Evolutionary conservation across 2,797 vertebrate genomes (phyloP).

Genomic region (Amazona finschi): DNA sequence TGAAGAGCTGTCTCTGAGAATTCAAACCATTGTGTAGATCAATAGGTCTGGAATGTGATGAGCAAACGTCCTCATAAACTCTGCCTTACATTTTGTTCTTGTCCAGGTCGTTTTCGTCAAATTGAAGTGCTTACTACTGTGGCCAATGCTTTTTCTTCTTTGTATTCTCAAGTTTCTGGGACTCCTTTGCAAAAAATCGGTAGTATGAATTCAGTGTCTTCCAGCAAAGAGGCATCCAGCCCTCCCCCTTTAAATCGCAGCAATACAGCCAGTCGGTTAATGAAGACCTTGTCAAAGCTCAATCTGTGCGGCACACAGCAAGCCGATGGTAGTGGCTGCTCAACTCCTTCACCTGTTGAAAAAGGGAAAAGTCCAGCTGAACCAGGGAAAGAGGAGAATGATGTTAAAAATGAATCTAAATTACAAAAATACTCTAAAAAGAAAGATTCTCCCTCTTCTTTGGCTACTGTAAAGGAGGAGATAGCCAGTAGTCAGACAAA

Average conservation of each 20-base stretch:
- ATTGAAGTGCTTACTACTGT: conserved; percentile 96
- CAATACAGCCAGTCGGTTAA: conserved; percentile 86
- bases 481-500: conserved; percentile 49
- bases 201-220: conserved; percentile 73
- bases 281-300: conserved; percentile 85
- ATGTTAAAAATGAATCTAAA: conserved; percentile 74
- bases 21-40: background rate
- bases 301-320: conserved; percentile 75
- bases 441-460: conserved; percentile 79
- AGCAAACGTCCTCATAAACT: background rate
- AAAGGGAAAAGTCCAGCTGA: conserved; percentile 52
- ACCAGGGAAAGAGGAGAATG: conserved; percentile 59
- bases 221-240: conserved; percentile 73
- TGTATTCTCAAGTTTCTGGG: conserved; percentile 96
- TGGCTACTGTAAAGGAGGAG: conserved; percentile 91
- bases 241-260: conserved; percentile 78
- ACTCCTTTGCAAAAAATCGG: conserved; percentile 88
- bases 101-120: conserved; percentile 94
- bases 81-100: background rate
- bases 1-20: background rate
- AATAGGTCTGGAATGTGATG: background rate
- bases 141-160: conserved; percentile 94
- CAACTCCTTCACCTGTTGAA: conserved; percentile 44
- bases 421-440: conserved; percentile 78
- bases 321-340: conserved; percentile 42